Percentiles rank a stretch among this genome's conserved stretches.
Conservation (phyloP, 2,797 vertebrate genomes). For the Gambelia wislizenii region DNA sequence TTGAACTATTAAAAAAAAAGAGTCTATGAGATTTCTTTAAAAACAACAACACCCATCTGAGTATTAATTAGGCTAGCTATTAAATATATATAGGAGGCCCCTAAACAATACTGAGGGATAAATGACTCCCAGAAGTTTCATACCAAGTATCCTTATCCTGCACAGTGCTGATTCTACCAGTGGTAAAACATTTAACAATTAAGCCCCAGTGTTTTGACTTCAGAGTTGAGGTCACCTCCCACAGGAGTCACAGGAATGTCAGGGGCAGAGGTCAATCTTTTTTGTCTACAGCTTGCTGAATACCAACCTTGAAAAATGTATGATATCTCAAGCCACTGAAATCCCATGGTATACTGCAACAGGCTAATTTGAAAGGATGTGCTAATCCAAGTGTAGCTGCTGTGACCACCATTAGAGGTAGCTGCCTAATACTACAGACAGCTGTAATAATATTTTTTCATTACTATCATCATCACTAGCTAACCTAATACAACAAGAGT, state of each 20-base stretch:
- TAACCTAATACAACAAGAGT: too few species aligned
- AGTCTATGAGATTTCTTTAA: neutral
- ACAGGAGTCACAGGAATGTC: neutral
- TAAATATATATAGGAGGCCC: neutral
- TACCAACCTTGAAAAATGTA: neutral
- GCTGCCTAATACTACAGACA: too few species aligned
- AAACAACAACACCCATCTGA: neutral
- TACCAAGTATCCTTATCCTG: neutral
- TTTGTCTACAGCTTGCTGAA: neutral
- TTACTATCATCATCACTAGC: too few species aligned
- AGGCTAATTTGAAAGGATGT: neutral
- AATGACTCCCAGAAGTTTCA: neutral
- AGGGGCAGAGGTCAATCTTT: neutral
- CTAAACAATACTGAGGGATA: neutral
- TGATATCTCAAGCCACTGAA: neutral
- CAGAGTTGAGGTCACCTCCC: slow-evolving; percentile 1
- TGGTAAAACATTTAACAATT: slow-evolving; percentile 24
- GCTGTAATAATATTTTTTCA: too few species aligned
- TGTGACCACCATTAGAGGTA: neutral
- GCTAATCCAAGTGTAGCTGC: neutral
- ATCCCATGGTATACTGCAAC: neutral
- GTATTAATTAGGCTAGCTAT: neutral
- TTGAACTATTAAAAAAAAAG: neutral
- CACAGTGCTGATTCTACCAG: neutral
- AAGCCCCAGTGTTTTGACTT: neutral